phyloP scores from a whole-genome alignment of 2,888 invertebrate species.

The Drosophila pegasa region DNA sequence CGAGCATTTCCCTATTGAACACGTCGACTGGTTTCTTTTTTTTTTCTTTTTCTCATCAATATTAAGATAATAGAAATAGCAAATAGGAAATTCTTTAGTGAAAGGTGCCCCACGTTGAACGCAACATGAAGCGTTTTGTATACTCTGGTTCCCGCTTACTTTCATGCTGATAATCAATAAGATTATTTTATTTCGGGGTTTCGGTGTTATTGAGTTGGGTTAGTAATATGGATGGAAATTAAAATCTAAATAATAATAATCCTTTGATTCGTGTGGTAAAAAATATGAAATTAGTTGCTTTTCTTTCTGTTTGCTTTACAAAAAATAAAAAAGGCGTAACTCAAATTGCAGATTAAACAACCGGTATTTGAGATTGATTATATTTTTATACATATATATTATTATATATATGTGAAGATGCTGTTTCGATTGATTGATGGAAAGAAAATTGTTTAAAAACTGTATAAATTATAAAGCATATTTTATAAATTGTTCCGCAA shows the following conservation, averaged over 20 bases:
- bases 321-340: neutral
- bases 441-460: neutral
- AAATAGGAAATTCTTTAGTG: constrained; percentile 10
- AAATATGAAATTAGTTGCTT: too few species aligned
- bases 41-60: neutral
- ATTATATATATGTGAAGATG: neutral
- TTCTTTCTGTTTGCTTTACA: too few species aligned
- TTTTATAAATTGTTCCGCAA: neutral
- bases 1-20: constrained; percentile 6
- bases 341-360: neutral
- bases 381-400: too few species aligned
- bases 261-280: too few species aligned
- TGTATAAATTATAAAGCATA: too few species aligned
- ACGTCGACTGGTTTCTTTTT: neutral
- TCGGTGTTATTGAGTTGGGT: too few species aligned
- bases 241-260: too few species aligned
- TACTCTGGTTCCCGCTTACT: neutral
- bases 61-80: constrained; percentile 9
- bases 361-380: too few species aligned
- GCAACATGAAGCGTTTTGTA: neutral
- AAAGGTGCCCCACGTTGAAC: neutral
- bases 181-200: neutral
- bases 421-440: neutral
- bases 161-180: constrained; percentile 2
- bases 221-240: too few species aligned